These are phyloP conservation scores for Catocala fraxini DNA, from an alignment of 2,888 invertebrate genomes.

Conservation along the genomic window DNA sequence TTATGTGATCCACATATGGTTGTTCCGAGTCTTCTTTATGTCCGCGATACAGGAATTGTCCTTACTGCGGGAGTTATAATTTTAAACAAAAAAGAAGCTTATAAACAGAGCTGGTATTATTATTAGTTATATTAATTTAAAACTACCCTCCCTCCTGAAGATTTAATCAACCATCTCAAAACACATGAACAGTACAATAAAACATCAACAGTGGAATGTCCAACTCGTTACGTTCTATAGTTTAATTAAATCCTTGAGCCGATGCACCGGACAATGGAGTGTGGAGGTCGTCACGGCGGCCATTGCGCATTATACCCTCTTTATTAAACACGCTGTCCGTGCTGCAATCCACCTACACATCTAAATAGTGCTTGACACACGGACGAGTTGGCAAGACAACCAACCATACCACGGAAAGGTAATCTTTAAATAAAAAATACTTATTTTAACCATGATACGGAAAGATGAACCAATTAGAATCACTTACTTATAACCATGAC, in stretches of 20 bases:
- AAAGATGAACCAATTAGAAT: no score
- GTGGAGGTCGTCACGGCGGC: constrained; percentile 41
- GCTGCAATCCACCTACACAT: constrained; percentile 51
- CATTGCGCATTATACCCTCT: constrained; percentile 58
- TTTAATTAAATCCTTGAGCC: constrained; percentile 61
- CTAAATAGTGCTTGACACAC: constrained; percentile 21
- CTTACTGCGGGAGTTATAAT: no score
- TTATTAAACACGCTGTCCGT: constrained; percentile 59
- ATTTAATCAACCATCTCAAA: constrained; percentile 10
- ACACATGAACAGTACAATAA: constrained; percentile 12
- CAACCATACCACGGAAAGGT: no score
- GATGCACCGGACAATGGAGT: constrained; percentile 55
- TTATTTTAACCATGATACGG: no score
- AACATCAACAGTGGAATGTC: constrained; percentile 22
- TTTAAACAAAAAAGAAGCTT: no score
- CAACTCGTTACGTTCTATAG: constrained; percentile 35
- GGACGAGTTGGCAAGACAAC: constrained; percentile 1
- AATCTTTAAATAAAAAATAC: no score
- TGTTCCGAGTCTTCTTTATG: no score
- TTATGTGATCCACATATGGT: no score
- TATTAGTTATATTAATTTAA: neutral
- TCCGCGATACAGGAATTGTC: no score
- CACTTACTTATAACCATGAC: no score
- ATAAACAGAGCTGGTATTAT: no score
- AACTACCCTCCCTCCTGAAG: constrained; percentile 1